Evolutionary conservation across 2,888 invertebrate species (phyloP).

Genomic region (Ophion obscuratus): DNA sequence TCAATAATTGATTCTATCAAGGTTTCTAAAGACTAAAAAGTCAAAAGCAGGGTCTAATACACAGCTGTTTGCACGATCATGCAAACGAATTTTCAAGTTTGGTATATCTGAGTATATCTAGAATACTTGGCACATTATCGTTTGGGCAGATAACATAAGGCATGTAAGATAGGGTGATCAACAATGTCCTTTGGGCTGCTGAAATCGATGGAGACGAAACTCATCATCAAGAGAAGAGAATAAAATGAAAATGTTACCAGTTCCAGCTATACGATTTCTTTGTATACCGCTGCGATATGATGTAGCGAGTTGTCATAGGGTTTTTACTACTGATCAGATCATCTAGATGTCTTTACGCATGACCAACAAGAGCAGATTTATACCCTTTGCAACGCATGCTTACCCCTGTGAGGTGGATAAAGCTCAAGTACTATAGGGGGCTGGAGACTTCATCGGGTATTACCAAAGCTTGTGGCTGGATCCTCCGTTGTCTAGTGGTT

Average conservation of each 20-base stretch:
- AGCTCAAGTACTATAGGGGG: constrained; percentile 19
- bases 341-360: constrained; percentile 4
- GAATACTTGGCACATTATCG: not conserved
- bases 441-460: constrained; percentile 44
- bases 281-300: not conserved
- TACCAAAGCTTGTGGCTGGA: constrained; percentile 46
- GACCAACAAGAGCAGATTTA: not conserved
- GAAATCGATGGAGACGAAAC: not conserved
- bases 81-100: too few species aligned
- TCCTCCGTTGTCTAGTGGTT: constrained; percentile 29
- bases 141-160: not conserved
- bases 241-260: not conserved
- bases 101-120: not conserved
- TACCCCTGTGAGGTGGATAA: not conserved
- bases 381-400: constrained; percentile 12
- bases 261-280: not conserved
- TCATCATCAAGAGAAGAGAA: not conserved
- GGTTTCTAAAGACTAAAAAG: too few species aligned
- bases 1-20: too few species aligned
- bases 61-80: too few species aligned
- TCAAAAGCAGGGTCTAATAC: too few species aligned
- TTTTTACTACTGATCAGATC: not conserved
- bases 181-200: not conserved
- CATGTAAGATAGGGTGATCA: not conserved
- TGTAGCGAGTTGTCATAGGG: not conserved